Evolutionary conservation across 2,888 invertebrate species (phyloP).

Genomic region (Dioctria linearis): DNA sequence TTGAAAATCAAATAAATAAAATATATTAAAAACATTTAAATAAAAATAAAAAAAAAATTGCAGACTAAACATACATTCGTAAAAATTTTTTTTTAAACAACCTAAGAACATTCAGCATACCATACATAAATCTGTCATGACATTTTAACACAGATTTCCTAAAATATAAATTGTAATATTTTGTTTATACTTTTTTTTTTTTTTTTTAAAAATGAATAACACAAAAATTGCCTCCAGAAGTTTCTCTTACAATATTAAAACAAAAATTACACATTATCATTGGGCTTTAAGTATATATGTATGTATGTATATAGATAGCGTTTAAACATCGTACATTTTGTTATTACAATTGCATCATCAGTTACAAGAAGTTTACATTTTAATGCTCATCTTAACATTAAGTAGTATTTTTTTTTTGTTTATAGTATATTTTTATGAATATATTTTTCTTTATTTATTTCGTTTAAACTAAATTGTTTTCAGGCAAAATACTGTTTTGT

Average conservation of each 20-base stretch:
- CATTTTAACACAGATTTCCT: slow-evolving; percentile 28
- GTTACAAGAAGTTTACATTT: neutral
- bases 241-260: slow-evolving; percentile 9
- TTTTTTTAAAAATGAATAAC: slow-evolving; percentile 20
- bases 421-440: neutral
- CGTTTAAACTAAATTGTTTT: slow-evolving; percentile 37
- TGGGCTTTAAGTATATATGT: slow-evolving; percentile 35
- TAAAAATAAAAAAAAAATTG: slow-evolving; percentile 29
- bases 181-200: slow-evolving; percentile 11
- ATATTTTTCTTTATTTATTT: neutral
- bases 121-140: slow-evolving; percentile 47
- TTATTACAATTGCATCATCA: neutral
- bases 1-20: slow-evolving; percentile 43
- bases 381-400: slow-evolving; percentile 9
- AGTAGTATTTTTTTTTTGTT: slow-evolving; percentile 20
- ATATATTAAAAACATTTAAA: slow-evolving; percentile 46
- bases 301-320: neutral
- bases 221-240: slow-evolving; percentile 42
- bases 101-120: slow-evolving; percentile 12
- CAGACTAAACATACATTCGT: slow-evolving; percentile 24
- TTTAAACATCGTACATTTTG: neutral
- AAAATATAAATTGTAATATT: slow-evolving; percentile 11
- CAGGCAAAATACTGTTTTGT: slow-evolving; percentile 54
- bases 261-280: slow-evolving; percentile 43
- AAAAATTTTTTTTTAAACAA: slow-evolving; percentile 14